A percentile compares a stretch with the other conserved stretches of the same genome.
Evolutionary conservation across 2,113 vertebrate species (phyloP).

Genomic region (Chaenocephalus aceratus): DNA sequence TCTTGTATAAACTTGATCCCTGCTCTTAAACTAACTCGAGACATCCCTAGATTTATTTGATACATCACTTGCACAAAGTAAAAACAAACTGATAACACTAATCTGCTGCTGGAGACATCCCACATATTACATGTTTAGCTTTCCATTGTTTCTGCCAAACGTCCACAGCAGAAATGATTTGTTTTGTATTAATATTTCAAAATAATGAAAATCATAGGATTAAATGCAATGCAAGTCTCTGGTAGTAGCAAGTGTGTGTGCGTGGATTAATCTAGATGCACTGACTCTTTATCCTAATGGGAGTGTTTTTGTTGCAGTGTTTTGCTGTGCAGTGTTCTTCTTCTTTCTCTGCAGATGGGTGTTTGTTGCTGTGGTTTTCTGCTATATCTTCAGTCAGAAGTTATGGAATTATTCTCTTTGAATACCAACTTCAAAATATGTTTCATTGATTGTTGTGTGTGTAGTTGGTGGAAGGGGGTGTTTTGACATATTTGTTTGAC

Average conservation of each 20-base stretch:
- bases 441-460: neutral
- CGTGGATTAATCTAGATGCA: slow-evolving; percentile 21
- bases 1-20: neutral
- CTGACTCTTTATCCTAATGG: slow-evolving; percentile 7
- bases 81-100: slow-evolving; percentile 41
- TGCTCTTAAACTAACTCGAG: slow-evolving; percentile 29
- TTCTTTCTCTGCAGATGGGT: slow-evolving; percentile 13
- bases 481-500: neutral
- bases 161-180: neutral
- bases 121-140: slow-evolving; percentile 1
- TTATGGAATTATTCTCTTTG: slow-evolving; percentile 14
- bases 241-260: slow-evolving; percentile 45
- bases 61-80: slow-evolving; percentile 29
- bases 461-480: neutral
- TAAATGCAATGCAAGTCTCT: slow-evolving; percentile 37
- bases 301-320: slow-evolving; percentile 58
- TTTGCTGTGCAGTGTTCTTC: slow-evolving; percentile 54
- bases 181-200: slow-evolving; percentile 5
- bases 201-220: slow-evolving; percentile 8
- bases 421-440: neutral
- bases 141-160: neutral
- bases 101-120: slow-evolving; percentile 56
- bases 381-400: slow-evolving; percentile 14
- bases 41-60: slow-evolving; percentile 44
- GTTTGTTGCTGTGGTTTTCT: slow-evolving; percentile 20